Conservation (phyloP, 2,888 invertebrate genomes). For the Patella depressa region DNA sequence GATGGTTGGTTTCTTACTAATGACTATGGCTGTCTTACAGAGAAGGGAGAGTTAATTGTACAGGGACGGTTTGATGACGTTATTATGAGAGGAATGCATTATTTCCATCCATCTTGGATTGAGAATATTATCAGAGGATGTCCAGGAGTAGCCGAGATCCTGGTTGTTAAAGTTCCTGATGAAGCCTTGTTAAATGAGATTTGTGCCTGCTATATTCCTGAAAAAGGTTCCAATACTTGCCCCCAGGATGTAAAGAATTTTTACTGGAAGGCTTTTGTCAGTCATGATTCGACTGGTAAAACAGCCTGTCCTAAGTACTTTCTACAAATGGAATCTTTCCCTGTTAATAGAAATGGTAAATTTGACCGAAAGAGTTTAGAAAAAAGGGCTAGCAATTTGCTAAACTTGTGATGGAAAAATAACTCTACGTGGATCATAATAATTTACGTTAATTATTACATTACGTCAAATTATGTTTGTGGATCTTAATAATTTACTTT, state of each 20-base stretch:
- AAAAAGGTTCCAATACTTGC: background rate
- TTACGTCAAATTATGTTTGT: too few relatives aligned
- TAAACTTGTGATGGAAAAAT: background rate
- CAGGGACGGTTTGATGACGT: conserved; percentile 19
- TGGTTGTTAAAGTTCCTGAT: conserved; percentile 15
- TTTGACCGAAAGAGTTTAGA: background rate
- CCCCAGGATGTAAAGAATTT: conserved; percentile 5
- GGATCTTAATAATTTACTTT: too few relatives aligned
- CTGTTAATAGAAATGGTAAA: background rate
- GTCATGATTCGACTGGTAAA: background rate
- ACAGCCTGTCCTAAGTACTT: background rate
- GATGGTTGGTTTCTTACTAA: conserved; percentile 21
- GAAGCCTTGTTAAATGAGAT: conserved; percentile 3
- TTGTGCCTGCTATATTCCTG: conserved; percentile 12
- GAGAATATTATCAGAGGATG: conserved; percentile 22
- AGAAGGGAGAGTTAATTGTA: conserved; percentile 16
- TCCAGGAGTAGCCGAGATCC: background rate
- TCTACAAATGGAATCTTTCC: background rate
- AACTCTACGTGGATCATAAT: too few relatives aligned
- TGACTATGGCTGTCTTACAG: conserved; percentile 20
- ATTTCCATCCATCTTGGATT: conserved; percentile 25
- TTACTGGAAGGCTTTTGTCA: conserved; percentile 14
- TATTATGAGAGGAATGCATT: conserved; percentile 20
- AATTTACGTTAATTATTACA: too few relatives aligned
- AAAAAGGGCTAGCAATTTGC: background rate